These are phyloP conservation scores for Tetragnatha versicolor DNA, from an alignment of 1,140 invertebrate genomes.

Conservation along the genomic window DNA sequence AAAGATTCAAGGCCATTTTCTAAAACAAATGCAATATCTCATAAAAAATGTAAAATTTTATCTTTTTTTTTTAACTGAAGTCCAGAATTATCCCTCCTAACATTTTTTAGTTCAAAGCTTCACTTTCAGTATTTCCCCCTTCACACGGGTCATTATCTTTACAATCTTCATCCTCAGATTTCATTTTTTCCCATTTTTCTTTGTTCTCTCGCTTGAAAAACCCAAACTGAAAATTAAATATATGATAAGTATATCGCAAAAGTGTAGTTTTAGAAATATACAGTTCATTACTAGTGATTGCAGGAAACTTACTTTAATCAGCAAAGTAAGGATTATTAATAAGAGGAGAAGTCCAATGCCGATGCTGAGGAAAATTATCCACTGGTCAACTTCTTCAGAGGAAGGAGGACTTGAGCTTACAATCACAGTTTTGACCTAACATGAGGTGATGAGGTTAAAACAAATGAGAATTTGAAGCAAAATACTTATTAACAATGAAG, in stretches of 20 bases:
- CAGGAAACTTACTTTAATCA: conserved; percentile 36
- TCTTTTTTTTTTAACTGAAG: too few species aligned
- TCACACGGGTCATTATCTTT: conserved; percentile 18
- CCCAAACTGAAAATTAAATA: conserved; percentile 41
- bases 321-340: conserved; percentile 28
- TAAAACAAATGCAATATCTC: too few species aligned
- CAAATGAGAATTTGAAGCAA: not conserved
- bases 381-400: conserved; percentile 38
- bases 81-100: too few species aligned
- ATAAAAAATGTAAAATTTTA: too few species aligned
- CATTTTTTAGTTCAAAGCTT: conserved; percentile 37
- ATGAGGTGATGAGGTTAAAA: too few species aligned
- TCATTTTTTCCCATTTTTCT: conserved; percentile 49
- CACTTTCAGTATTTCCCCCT: conserved; percentile 25
- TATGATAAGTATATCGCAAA: not conserved
- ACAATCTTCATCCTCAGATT: not conserved
- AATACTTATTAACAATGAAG: too few species aligned
- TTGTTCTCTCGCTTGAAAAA: conserved; percentile 47
- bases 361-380: conserved; percentile 51
- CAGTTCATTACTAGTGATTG: not conserved
- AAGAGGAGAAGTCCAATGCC: conserved; percentile 37
- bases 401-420: conserved; percentile 14
- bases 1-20: too few species aligned
- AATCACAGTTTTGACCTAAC: conserved; percentile 41
- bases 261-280: not conserved